Conservation (phyloP, 2,113 vertebrate species). For the Sapajus apella region DNA sequence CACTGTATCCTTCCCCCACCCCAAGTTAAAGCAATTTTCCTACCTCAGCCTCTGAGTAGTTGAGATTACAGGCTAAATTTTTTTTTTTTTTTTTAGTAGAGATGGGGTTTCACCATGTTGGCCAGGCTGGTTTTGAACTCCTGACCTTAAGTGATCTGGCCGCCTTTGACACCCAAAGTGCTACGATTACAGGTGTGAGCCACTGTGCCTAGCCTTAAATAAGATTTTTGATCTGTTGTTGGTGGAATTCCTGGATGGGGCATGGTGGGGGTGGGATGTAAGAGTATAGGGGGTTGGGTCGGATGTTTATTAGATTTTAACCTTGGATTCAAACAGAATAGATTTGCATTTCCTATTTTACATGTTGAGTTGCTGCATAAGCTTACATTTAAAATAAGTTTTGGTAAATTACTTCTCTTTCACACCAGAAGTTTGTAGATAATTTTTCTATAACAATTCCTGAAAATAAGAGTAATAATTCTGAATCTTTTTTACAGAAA, state of each 20-base stretch:
- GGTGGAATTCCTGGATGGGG: accelerated
- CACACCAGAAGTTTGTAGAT: neutral
- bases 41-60: no score
- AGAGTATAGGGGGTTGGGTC: accelerated
- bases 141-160: no score
- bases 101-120: no score
- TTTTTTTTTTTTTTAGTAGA: no score
- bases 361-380: neutral
- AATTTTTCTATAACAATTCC: neutral
- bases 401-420: neutral
- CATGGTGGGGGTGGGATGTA: accelerated
- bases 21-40: no score
- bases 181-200: no score
- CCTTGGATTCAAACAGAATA: neutral
- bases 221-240: neutral
- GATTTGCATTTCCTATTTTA: neutral
- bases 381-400: neutral
- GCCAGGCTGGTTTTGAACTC: no score
- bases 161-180: no score
- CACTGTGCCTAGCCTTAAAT: no score
- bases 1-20: no score
- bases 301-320: neutral
- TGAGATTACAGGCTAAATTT: no score
- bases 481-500: neutral
- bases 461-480: neutral